phyloP scores from a whole-genome alignment of 2,888 invertebrate species.

The Orchesellides sinensis region DNA sequence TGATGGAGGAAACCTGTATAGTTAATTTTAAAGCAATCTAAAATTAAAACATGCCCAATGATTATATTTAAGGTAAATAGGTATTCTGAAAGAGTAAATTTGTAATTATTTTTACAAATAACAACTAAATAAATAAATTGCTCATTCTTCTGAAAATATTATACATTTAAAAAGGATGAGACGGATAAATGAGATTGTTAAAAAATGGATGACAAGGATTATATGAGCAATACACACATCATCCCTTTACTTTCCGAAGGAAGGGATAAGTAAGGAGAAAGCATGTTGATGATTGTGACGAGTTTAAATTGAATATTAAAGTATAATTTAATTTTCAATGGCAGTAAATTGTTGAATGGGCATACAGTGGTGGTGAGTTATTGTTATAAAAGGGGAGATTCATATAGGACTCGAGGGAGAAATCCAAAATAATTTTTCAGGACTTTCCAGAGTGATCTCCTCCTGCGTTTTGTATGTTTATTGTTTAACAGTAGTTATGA shows the following conservation, averaged over 20 bases:
- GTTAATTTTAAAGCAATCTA: not conserved
- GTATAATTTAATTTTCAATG: conserved; percentile 63
- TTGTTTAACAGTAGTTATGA: conserved; percentile 4
- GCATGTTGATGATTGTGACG: too few species aligned
- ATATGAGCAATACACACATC: too few species aligned
- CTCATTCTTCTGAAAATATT: too few species aligned
- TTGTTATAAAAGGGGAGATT: conserved; percentile 48
- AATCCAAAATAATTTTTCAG: conserved; percentile 64
- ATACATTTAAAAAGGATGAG: too few species aligned
- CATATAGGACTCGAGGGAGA: conserved; percentile 68
- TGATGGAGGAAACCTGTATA: conserved; percentile 95
- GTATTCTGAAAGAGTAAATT: too few species aligned
- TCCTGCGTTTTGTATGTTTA: not conserved
- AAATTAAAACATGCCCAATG: not conserved
- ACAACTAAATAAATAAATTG: too few species aligned
- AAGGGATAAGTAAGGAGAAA: too few species aligned
- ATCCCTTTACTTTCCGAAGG: too few species aligned
- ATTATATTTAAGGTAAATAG: not conserved
- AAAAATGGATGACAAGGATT: too few species aligned
- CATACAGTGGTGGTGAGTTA: conserved; percentile 54
- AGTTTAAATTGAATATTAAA: conserved; percentile 64
- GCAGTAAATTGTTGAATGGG: conserved; percentile 55
- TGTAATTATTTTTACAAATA: too few species aligned
- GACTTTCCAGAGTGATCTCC: conserved; percentile 43
- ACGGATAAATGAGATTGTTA: too few species aligned